Base-by-base conservation (phyloP, 2,888 invertebrate species). In the Zhuqinia jingwanae region DNA sequence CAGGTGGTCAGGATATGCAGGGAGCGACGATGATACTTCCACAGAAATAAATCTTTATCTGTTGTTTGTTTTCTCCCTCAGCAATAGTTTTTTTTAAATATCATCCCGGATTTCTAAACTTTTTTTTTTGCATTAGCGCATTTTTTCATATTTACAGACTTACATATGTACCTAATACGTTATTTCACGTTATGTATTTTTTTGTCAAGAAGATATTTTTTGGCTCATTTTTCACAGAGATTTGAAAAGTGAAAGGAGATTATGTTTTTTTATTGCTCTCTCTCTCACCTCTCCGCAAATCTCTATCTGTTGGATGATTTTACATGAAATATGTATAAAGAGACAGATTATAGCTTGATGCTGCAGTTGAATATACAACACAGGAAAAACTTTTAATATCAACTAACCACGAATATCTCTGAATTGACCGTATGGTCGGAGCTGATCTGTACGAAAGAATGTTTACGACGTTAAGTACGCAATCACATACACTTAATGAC, bases 11-110 rank as follows among this genome's bases (percentile, higher is more conserved):
- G 30, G 83, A 65, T 11, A 47, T 60, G 60, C 60, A 60, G 22
- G 47, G 73, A 60, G 36, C 36, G 8, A 36, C 36, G 5, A 73
- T 78, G 70, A 85, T 85, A 17, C 56, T 85, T 20, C 68, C 85
- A 15, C 70, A 85, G 20, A 85, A 83, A 76, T 76, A 68, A 73
- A n/a, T n/a, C n/a, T n/a, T 17, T 20, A 56, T 65, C 8, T 68
- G n/a, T 17, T 36, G 27, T 13, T 53, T 17, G 50, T 42, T 8
- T 36, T 36, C 36, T 36, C 36, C 36, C 5, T 6, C 3, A 36
- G 8, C 36, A 8, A 36, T 8, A 36, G 8, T 3, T 50, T 73
- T 73, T 17, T 17, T 70, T 25, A 68, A 68, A 68, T 10, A 42
- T 70, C n/a, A 5, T 70, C 25, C 50, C 17, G 27, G 36, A 8